Conservation (phyloP, 2,888 invertebrate species). For the Nomada flava region DNA sequence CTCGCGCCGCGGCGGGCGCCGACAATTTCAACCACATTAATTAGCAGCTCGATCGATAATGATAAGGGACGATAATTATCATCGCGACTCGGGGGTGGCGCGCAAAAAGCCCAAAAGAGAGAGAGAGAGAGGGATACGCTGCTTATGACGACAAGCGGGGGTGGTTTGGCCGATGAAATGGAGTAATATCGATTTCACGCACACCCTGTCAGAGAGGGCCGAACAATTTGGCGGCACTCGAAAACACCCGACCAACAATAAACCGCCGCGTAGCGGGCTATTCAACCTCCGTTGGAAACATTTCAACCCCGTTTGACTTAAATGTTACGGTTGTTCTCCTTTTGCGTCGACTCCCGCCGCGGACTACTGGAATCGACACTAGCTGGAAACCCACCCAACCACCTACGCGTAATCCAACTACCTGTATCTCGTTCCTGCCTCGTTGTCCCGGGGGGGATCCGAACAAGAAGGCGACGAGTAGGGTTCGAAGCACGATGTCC, state of each 20-base stretch:
- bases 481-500: no score
- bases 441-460: not conserved
- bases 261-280: constrained; percentile 28
- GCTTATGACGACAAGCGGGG: not conserved
- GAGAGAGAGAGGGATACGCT: not conserved
- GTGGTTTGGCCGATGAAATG: constrained; percentile 36
- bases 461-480: not conserved
- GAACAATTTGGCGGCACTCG: constrained; percentile 13
- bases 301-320: constrained; percentile 36
- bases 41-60: constrained; percentile 52
- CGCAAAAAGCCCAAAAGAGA: constrained; percentile 3
- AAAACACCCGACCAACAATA: constrained; percentile 41
- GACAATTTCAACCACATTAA: constrained; percentile 53
- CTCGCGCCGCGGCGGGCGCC: constrained; percentile 22
- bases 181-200: constrained; percentile 58
- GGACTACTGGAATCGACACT: constrained; percentile 18
- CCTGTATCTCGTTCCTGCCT: not conserved
- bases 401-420: constrained; percentile 37
- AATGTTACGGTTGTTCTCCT: constrained; percentile 59
- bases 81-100: constrained; percentile 18
- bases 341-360: not conserved
- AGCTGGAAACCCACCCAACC: constrained; percentile 40
- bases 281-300: constrained; percentile 2
- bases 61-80: constrained; percentile 54
- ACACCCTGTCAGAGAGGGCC: not conserved